Evolutionary conservation across 2,888 invertebrate species (phyloP).

Genomic region (Agriopis aurantiaria): DNA sequence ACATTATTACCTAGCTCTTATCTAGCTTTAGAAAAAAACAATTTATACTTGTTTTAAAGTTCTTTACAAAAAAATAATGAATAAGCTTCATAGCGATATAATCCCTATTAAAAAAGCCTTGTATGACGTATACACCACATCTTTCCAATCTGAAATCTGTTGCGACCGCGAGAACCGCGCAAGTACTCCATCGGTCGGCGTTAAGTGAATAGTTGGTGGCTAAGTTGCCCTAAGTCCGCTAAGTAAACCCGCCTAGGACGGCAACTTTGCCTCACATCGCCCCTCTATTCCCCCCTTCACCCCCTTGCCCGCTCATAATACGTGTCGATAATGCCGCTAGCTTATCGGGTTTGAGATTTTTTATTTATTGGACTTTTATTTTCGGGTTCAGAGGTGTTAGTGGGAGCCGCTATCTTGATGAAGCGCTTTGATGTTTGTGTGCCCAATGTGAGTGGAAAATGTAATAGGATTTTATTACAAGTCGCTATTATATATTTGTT

Average conservation of each 20-base stretch:
- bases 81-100: background rate
- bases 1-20: too few species aligned
- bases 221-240: slow-evolving; percentile 58
- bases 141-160: background rate
- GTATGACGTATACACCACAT: background rate
- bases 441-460: slow-evolving; percentile 11
- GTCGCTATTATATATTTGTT: too few species aligned
- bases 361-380: slow-evolving; percentile 43
- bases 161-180: slow-evolving; percentile 45
- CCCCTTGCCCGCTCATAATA: slow-evolving; percentile 46
- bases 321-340: slow-evolving; percentile 48
- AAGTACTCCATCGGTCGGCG: slow-evolving; percentile 55
- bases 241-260: slow-evolving; percentile 56
- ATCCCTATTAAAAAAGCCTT: background rate
- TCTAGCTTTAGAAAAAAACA: too few species aligned
- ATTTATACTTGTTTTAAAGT: background rate
- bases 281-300: slow-evolving; percentile 32
- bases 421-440: slow-evolving; percentile 19
- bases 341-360: slow-evolving; percentile 42
- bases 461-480: slow-evolving; percentile 3
- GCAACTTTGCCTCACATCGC: slow-evolving; percentile 27
- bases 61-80: background rate
- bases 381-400: slow-evolving; percentile 32
- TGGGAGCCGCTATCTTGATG: slow-evolving; percentile 14
- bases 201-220: slow-evolving; percentile 65